These are phyloP conservation scores for Eulithis testata DNA, from an alignment of 2,888 invertebrate genomes.

Conservation along the genomic window DNA sequence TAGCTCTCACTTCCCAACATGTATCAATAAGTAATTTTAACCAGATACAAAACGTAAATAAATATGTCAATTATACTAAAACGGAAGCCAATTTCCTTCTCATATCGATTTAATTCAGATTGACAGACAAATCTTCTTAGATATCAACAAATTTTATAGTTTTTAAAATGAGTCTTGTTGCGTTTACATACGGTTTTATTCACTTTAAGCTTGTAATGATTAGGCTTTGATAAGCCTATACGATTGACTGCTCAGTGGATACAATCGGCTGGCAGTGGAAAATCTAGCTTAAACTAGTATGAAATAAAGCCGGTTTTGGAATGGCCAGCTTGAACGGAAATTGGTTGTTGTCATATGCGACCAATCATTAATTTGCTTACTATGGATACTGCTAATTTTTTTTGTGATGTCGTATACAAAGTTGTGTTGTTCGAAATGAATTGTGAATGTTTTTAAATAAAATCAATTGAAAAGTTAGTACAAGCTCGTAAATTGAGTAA, in stretches of 20 bases:
- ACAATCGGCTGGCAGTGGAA: not conserved
- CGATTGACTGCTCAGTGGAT: not conserved
- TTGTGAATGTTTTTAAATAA: too few relatives aligned
- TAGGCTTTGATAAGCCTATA: constrained; percentile 9
- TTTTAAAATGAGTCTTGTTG: constrained; percentile 18
- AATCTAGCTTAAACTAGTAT: not conserved
- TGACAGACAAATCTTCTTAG: constrained; percentile 27
- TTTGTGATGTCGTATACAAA: too few relatives aligned
- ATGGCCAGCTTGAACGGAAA: constrained; percentile 9
- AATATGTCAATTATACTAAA: constrained; percentile 34
- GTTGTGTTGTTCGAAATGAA: too few relatives aligned
- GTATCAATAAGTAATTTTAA: constrained; percentile 14
- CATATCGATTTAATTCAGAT: constrained; percentile 36
- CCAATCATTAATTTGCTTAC: constrained; percentile 16
- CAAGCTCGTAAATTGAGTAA: too few relatives aligned
- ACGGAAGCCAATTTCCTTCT: constrained; percentile 41
- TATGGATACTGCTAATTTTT: not conserved
- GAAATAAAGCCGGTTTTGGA: not conserved
- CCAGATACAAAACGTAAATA: constrained; percentile 33
- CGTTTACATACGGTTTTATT: not conserved
- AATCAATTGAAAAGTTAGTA: too few relatives aligned
- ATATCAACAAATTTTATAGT: constrained; percentile 7
- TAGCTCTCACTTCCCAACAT: constrained; percentile 8
- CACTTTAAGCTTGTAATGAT: not conserved
- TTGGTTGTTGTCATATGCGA: constrained; percentile 13